A percentile compares a stretch with the other conserved stretches of the same genome.
These are phyloP conservation scores for Caenorhabditis macrosperma DNA, from an alignment of 2,888 invertebrate genomes.

Conservation along the genomic window DNA sequence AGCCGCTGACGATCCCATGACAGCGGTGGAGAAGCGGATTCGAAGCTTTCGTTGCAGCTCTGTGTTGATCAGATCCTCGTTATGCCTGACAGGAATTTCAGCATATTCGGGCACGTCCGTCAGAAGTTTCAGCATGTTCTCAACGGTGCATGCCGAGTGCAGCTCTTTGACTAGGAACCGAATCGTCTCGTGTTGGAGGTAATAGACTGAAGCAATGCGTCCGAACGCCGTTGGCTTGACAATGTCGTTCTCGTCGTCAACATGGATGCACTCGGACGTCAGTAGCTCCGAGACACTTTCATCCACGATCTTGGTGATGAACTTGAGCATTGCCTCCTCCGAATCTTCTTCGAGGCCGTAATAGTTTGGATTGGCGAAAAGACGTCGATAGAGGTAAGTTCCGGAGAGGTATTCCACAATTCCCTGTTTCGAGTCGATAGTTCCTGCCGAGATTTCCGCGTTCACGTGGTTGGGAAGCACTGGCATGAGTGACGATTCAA, in stretches of 20 bases:
- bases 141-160: constrained; percentile 84
- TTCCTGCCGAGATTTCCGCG: constrained; percentile 93
- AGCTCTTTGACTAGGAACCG: constrained; percentile 88
- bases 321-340: constrained; percentile 83
- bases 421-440: constrained; percentile 85
- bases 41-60: constrained; percentile 80
- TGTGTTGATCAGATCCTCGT: constrained; percentile 95
- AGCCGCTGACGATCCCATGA: constrained; percentile 92
- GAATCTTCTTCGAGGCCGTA: constrained; percentile 88
- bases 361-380: constrained; percentile 92
- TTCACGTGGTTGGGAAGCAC: constrained; percentile 97
- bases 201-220: constrained; percentile 95
- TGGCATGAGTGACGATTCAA: constrained; percentile 93
- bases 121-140: constrained; percentile 88
- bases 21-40: constrained; percentile 81
- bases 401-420: constrained; percentile 97
- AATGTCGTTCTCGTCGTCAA: constrained; percentile 83
- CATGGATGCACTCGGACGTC: constrained; percentile 88
- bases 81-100: constrained; percentile 96
- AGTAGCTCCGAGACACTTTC: constrained; percentile 86
- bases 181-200: constrained; percentile 93
- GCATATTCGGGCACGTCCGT: constrained; percentile 89
- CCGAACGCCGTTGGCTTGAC: constrained; percentile 88
- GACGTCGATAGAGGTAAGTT: constrained; percentile 96
- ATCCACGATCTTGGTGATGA: constrained; percentile 89